Base-by-base conservation (phyloP, 2,113 vertebrate genomes). In the Etia nguti region DNA sequence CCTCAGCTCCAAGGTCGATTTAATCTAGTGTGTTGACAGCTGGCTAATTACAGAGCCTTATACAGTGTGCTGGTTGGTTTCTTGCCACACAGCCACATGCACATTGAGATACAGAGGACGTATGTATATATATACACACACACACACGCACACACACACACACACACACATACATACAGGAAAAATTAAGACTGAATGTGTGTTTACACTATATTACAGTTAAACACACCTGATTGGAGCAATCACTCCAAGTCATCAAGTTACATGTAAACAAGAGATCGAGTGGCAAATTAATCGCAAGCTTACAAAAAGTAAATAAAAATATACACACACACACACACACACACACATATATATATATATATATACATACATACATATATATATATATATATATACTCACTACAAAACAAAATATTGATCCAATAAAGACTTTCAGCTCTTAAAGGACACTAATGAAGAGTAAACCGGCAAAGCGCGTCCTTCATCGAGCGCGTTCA, bases 11-110 rank as follows among this genome's bases (percentile, higher is more conserved):
- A 8, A 86, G 60, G 54, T 79, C 80, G 34, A 50, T 87, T 90
- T 85, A 89, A 84, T 91, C 77, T 56, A 29, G 26, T 75, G 81
- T 89, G 91, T 65, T 90, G 89, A 91, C 91, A 92, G 91, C 55
- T 90, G 84, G 83, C 56, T 89, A 88, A 92, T 93, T 91, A 91
- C 75, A 87, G 81, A 81, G 83, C 1, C 20, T 81, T 85, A 52
- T 22, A 6, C 10, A 0, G 15, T 36, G 59, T 70, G 79, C 43
- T 8, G 65, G 55, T 70, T 84, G 68, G 70, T 86, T 86, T 89
- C 84, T 56, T 86, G 36, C 31, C 75, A 34, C 56, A 89, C 41
- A 65, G 60, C 8, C 65, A 59, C 70, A 80, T n/a, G 31, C 68
- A 86, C 43, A 31, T 6, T 31, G n/a, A 18, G 31, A 86, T 16